Conservation (phyloP, 2,113 vertebrate genomes). For the Ancistrus triradiatus region DNA sequence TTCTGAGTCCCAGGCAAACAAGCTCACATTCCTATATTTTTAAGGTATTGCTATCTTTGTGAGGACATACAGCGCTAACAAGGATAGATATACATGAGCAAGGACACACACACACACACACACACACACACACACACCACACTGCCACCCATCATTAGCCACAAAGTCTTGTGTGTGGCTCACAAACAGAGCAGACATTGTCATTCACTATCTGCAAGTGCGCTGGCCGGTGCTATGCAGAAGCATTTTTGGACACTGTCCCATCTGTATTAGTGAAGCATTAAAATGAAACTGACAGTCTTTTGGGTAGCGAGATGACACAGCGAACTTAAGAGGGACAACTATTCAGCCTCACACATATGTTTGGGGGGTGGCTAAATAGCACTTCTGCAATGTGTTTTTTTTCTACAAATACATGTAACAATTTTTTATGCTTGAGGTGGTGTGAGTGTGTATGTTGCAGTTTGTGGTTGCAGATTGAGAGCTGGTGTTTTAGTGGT, state of each 20-base stretch:
- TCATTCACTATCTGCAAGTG: constrained; percentile 37
- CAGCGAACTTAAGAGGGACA: constrained; percentile 38
- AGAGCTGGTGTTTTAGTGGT: constrained; percentile 16
- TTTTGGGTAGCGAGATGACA: constrained; percentile 47
- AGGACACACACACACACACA: too few relatives aligned
- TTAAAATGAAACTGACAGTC: constrained; percentile 68
- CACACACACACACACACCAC: too few relatives aligned
- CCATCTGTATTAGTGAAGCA: constrained; percentile 58
- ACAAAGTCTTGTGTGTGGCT: constrained; percentile 35
- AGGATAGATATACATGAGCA: too few relatives aligned
- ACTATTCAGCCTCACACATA: constrained; percentile 53
- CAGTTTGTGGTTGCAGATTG: constrained; percentile 11
- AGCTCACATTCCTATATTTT: too few relatives aligned
- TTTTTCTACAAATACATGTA: constrained; percentile 53
- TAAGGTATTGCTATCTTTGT: too few relatives aligned
- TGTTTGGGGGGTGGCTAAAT: constrained; percentile 54
- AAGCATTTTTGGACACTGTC: constrained; percentile 51
- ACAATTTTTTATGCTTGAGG: constrained; percentile 3
- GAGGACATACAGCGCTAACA: too few relatives aligned
- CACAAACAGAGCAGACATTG: constrained; percentile 47
- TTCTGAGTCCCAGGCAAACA: too few relatives aligned
- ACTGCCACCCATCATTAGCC: constrained; percentile 42
- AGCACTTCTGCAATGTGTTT: constrained; percentile 52
- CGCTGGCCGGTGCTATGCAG: constrained; percentile 31
- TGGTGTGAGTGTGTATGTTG: constrained; percentile 1